These are phyloP conservation scores for Sebastes fasciatus DNA, from an alignment of 2,113 vertebrate species.

Conservation along the genomic window DNA sequence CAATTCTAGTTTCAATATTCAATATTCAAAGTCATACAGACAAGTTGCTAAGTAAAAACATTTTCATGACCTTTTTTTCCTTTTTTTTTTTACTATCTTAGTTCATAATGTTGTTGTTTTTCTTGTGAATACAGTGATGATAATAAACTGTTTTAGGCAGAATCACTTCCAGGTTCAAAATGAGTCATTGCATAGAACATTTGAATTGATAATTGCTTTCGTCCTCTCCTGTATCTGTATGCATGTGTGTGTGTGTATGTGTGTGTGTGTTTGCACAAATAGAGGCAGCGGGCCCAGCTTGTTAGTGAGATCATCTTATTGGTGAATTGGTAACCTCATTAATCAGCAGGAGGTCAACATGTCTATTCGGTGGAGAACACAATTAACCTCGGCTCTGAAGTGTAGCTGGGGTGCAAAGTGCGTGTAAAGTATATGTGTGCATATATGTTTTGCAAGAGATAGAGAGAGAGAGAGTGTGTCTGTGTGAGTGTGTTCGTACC, in stretches of 20 bases:
- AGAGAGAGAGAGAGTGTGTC: constrained; percentile 35
- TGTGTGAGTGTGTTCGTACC: constrained; percentile 58
- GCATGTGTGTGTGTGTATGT: not conserved
- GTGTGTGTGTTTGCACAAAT: constrained; percentile 50
- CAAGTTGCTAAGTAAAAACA: constrained; percentile 88
- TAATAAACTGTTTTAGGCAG: constrained; percentile 85
- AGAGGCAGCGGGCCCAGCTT: constrained; percentile 78
- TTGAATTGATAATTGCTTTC: constrained; percentile 89
- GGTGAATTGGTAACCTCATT: constrained; percentile 62
- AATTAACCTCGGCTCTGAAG: constrained; percentile 68
- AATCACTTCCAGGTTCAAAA: constrained; percentile 88
- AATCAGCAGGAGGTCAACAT: constrained; percentile 57
- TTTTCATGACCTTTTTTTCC: constrained; percentile 81
- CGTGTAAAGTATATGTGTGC: constrained; percentile 22
- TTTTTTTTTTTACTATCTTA: constrained; percentile 78
- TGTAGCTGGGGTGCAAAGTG: constrained; percentile 55
- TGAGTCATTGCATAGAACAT: constrained; percentile 99
- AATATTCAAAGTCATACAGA: constrained; percentile 88
- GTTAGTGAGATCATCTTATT: constrained; percentile 64
- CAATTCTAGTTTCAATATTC: constrained; percentile 75
- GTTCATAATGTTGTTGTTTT: constrained; percentile 86
- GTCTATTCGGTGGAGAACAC: constrained; percentile 59
- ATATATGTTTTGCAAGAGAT: constrained; percentile 26
- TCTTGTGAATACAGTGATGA: constrained; percentile 87
- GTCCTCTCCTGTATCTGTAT: constrained; percentile 73